Conservation (phyloP, 1,140 invertebrate genomes). For the Cepaea nemoralis region DNA sequence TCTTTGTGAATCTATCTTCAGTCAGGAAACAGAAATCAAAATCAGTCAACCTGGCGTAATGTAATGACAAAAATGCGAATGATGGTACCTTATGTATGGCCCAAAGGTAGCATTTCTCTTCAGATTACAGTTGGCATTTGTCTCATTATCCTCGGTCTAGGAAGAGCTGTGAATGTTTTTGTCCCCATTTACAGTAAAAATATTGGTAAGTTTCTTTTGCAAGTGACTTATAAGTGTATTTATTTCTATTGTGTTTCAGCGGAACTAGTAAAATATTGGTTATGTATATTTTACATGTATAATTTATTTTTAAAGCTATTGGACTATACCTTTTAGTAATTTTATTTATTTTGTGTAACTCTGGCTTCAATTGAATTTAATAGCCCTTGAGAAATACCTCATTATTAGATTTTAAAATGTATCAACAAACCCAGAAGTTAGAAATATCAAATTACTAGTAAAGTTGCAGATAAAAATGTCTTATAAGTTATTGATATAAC, state of each 20-base stretch:
- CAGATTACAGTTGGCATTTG: conserved; percentile 89
- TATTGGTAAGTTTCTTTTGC: conserved; percentile 76
- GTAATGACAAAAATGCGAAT: conserved; percentile 82
- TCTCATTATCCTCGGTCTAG: conserved; percentile 82
- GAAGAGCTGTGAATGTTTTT: conserved; percentile 91
- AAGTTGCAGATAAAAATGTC: too few relatives aligned
- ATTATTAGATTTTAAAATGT: too few relatives aligned
- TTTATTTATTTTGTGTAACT: too few relatives aligned
- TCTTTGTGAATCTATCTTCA: not conserved
- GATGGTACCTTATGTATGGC: conserved; percentile 94
- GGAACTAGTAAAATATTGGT: too few relatives aligned
- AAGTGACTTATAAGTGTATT: not conserved
- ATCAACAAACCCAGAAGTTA: too few relatives aligned
- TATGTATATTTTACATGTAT: too few relatives aligned
- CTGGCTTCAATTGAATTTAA: too few relatives aligned
- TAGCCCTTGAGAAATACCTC: too few relatives aligned
- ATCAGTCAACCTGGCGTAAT: conserved; percentile 65
- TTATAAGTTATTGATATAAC: too few relatives aligned
- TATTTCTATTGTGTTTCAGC: not conserved
- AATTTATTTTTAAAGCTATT: too few relatives aligned
- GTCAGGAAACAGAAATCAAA: conserved; percentile 10
- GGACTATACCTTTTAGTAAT: too few relatives aligned
- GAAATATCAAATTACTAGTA: too few relatives aligned
- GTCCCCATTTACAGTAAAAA: conserved; percentile 93
- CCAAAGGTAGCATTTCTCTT: conserved; percentile 82